Base-by-base conservation (phyloP, 2,797 vertebrate species). In the Tamandua tetradactyla region DNA sequence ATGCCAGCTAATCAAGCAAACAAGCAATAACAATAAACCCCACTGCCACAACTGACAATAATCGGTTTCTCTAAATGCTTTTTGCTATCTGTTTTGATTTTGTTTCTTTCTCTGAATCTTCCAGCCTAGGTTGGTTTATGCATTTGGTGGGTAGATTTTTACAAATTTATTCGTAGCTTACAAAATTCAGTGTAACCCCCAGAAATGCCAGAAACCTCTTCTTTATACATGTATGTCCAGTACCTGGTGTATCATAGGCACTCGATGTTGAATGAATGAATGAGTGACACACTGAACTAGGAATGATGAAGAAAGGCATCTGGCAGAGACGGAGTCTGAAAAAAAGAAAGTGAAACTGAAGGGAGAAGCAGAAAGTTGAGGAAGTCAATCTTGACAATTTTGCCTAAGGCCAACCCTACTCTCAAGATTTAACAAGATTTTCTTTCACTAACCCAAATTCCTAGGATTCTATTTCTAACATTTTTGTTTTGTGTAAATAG, bases 401-500 rank as follows among this genome's bases (percentile, higher is more conserved):
- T 61, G 94, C 96, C 94, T 68, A 87, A 89, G 97, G 95, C 78
- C 78, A 95, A 69, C 30, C 89, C 47, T 57, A 47, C 66, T 87
- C 47, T 94, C 68, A 79, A 91, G 81, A 96, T 95, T 96, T 97
- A 96, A 97, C 95, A 94, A 94, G 95, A 69, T 97, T 95, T 96
- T 88, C 92, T 80, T 90, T 87, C 55, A 91, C 82, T 93, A 87
- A n/a, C 66, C 96, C 92, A 96, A 93, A 97, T 97, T 94, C 90
- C 80, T 95, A 87, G 81, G 78, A 85, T 92, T 93, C 94, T 94
- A 72, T 81, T 95, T 95, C 97, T 95, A 95, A 96, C 96, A 95
- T 93, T 96, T 97, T 96, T 97, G 94, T 96, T 97, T 95, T 95
- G 95, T 93, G 95, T 74, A 96, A 94, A 95, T 93, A 96, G 85